A percentile compares a stretch with the other conserved stretches of the same genome.
phyloP scores from a whole-genome alignment of 1,140 invertebrate genomes.

The Dendrolimus punctatus region DNA sequence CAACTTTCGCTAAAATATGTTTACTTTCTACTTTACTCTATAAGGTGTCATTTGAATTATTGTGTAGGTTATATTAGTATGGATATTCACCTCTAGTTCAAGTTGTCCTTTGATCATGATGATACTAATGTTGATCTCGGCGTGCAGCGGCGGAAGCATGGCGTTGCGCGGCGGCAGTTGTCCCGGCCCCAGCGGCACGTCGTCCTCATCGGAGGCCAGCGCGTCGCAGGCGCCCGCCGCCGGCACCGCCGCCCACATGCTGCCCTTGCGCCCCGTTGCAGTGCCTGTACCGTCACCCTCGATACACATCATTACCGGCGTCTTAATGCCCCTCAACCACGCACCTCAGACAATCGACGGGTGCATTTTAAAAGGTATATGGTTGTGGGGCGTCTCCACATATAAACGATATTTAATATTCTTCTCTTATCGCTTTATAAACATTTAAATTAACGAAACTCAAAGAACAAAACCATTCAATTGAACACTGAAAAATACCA shows the following conservation, averaged over 20 bases:
- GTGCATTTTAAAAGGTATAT: neutral
- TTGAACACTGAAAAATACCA: conserved; percentile 46
- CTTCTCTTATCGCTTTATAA: neutral
- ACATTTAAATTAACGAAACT: conserved; percentile 28
- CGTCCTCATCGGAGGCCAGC: conserved; percentile 48
- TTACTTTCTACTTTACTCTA: neutral
- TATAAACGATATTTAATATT: too few species aligned
- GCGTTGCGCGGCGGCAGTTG: conserved; percentile 84
- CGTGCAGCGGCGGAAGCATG: conserved; percentile 77
- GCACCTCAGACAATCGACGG: conserved; percentile 4
- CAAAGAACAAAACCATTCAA: conserved; percentile 55
- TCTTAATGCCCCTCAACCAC: conserved; percentile 4
- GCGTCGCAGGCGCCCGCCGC: conserved; percentile 45
- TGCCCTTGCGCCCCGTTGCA: conserved; percentile 67
- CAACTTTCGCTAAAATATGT: too few species aligned
- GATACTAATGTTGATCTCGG: conserved; percentile 90
- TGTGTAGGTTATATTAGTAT: neutral
- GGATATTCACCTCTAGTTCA: conserved; percentile 83
- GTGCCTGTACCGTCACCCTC: conserved; percentile 36
- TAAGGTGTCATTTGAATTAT: neutral
- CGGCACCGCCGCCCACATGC: conserved; percentile 67
- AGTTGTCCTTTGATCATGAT: conserved; percentile 92
- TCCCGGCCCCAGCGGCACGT: conserved; percentile 79
- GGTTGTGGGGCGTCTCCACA: too few species aligned
- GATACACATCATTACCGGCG: conserved; percentile 26